A percentile compares a stretch with the other conserved stretches of the same genome.
phyloP scores from a whole-genome alignment of 2,888 invertebrate species.

The Electrophaes corylata region DNA sequence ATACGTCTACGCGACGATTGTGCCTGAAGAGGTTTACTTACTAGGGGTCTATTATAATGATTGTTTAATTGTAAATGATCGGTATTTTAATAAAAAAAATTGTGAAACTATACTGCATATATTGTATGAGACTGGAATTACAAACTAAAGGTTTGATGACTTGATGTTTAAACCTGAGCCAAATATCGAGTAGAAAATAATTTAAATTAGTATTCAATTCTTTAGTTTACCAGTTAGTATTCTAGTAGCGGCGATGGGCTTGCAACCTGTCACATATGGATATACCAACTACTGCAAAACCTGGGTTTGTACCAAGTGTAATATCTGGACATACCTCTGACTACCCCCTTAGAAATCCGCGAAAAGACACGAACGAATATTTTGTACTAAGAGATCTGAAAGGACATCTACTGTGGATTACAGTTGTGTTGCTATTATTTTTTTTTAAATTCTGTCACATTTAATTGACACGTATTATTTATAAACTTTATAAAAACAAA shows the following conservation, averaged over 20 bases:
- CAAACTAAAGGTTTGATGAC: not conserved
- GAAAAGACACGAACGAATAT: too few relatives aligned
- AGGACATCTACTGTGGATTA: too few relatives aligned
- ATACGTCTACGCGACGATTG: constrained; percentile 56
- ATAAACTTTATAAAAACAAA: constrained; percentile 32
- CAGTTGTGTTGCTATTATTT: not conserved
- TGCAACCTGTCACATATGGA: too few relatives aligned
- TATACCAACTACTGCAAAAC: too few relatives aligned
- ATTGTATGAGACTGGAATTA: not conserved
- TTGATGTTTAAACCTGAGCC: not conserved
- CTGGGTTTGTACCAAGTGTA: too few relatives aligned
- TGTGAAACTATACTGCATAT: not conserved
- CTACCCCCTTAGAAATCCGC: too few relatives aligned
- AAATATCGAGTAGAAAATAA: not conserved
- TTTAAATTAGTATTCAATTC: not conserved
- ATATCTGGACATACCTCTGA: too few relatives aligned
- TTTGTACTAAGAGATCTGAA: too few relatives aligned
- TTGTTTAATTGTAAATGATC: constrained; percentile 68
- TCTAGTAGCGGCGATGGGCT: too few relatives aligned
- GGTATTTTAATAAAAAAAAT: constrained; percentile 36
- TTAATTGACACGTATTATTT: not conserved
- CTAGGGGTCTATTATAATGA: constrained; percentile 44
- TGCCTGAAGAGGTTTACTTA: constrained; percentile 46
- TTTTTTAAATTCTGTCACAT: not conserved
- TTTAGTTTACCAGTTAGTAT: too few relatives aligned